phyloP scores from a whole-genome alignment of 2,113 vertebrate species.

The Excalfactoria chinensis region DNA sequence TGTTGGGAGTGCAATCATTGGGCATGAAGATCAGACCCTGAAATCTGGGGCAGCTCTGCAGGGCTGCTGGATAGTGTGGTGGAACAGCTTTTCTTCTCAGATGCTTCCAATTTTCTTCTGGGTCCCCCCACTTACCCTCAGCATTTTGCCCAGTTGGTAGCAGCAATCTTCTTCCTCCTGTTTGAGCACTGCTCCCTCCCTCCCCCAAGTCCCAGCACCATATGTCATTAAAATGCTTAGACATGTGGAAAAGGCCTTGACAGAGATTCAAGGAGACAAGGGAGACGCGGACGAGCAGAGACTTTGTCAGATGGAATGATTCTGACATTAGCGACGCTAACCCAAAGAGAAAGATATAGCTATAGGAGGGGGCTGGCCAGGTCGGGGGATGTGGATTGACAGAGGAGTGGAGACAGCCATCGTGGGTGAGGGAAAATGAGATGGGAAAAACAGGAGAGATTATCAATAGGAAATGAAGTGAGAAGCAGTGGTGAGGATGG shows the following conservation, averaged over 20 bases:
- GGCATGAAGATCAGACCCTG: background rate
- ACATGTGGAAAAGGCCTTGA: slow-evolving; percentile 82
- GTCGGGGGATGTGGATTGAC: background rate
- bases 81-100: background rate
- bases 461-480: background rate
- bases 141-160: background rate
- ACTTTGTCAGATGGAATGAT: slow-evolving; percentile 81
- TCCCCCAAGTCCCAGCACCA: slow-evolving; percentile 70
- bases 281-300: slow-evolving; percentile 69
- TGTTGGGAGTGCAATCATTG: fast-evolving
- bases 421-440: background rate
- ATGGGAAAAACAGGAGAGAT: background rate
- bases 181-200: slow-evolving; percentile 29
- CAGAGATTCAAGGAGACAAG: slow-evolving; percentile 80
- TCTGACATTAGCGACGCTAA: slow-evolving; percentile 72
- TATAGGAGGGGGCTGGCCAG: background rate
- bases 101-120: background rate
- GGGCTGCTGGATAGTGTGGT: background rate
- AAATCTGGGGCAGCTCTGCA: background rate
- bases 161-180: background rate
- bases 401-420: background rate
- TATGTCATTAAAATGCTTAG: slow-evolving; percentile 85
- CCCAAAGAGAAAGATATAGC: slow-evolving; percentile 65
- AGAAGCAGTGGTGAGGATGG: background rate
- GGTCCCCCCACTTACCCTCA: background rate